These are phyloP conservation scores for Mus minutoides DNA, from an alignment of 2,797 vertebrate species.

Conservation along the genomic window DNA sequence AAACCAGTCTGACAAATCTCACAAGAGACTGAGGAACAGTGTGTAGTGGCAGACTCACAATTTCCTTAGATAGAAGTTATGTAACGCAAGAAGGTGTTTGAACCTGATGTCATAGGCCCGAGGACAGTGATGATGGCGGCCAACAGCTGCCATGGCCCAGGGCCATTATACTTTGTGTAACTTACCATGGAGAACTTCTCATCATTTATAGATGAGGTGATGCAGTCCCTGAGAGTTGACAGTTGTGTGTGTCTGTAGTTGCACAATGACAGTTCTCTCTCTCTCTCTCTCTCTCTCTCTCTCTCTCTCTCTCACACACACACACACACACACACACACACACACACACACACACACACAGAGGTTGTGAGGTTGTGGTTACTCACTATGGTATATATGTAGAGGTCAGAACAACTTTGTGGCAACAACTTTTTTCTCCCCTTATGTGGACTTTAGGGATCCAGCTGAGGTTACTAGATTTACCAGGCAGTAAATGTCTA, in stretches of 20 bases:
- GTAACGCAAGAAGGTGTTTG: background rate
- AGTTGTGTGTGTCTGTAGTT: background rate
- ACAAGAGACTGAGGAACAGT: background rate
- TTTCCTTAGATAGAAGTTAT: background rate
- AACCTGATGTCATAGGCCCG: background rate
- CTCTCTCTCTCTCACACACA: background rate
- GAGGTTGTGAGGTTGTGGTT: rapidly evolving
- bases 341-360: background rate
- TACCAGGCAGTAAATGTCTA: background rate
- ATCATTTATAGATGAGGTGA: background rate
- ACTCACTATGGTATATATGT: background rate
- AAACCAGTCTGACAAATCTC: rapidly evolving
- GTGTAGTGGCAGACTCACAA: background rate
- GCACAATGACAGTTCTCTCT: background rate
- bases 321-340: too few species aligned
- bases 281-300: background rate
- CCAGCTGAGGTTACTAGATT: background rate
- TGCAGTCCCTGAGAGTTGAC: background rate
- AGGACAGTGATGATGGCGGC: too few species aligned
- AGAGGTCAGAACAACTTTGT: background rate
- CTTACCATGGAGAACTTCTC: background rate
- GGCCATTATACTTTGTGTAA: too few species aligned
- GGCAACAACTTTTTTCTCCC: too few species aligned
- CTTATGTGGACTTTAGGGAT: background rate
- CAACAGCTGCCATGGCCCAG: background rate